phyloP scores from a whole-genome alignment of 2,113 vertebrate genomes.

The Tenrec ecaudatus region DNA sequence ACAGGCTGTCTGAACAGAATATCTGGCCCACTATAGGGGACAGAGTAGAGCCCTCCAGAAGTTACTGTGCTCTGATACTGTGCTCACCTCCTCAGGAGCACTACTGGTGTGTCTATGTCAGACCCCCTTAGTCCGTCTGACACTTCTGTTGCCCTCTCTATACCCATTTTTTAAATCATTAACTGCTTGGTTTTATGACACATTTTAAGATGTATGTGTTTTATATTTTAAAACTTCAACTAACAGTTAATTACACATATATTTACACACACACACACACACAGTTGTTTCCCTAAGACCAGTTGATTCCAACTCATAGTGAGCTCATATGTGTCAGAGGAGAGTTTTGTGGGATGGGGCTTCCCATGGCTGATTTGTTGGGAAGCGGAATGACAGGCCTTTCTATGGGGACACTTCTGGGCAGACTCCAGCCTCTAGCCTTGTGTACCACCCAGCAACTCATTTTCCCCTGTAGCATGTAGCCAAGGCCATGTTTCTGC shows the following conservation, averaged over 20 bases:
- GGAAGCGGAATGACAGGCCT: background rate
- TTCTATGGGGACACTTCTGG: background rate
- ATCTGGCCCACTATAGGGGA: background rate
- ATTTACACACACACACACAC: background rate
- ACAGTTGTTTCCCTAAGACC: background rate
- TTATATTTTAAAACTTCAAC: slow-evolving; percentile 38
- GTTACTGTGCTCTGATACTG: rapidly evolving
- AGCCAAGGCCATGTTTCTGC: background rate
- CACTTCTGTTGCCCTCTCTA: background rate
- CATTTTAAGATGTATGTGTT: background rate
- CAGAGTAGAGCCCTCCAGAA: rapidly evolving
- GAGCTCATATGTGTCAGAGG: background rate
- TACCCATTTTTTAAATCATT: background rate
- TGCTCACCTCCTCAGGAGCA: background rate
- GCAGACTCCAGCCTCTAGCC: background rate
- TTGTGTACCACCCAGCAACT: background rate
- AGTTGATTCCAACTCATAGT: background rate
- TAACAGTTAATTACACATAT: background rate
- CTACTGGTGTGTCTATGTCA: too few relatives aligned
- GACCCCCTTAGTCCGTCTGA: background rate
- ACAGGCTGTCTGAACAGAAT: too few relatives aligned
- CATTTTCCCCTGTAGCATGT: background rate
- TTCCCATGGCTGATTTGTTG: background rate
- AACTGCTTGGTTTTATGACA: background rate
- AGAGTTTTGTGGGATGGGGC: background rate